Evolutionary conservation across 2,113 vertebrate genomes (phyloP), one percentile per base, ranked within the genome.

Genomic region (Nycticebus coucang): DNA sequence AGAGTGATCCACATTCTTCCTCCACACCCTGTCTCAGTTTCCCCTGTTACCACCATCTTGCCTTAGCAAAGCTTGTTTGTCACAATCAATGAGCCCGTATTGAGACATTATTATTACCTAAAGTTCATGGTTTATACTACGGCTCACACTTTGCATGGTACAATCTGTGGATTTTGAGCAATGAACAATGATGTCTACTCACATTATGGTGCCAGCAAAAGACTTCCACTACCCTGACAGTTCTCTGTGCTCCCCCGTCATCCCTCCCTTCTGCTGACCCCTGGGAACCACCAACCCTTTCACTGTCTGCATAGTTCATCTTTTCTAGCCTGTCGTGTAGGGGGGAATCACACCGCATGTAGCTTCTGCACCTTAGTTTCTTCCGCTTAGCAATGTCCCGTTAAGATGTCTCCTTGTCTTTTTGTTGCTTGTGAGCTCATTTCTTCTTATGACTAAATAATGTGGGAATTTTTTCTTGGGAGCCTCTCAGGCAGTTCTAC

Each of bases 401-500:
- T 50, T 50, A 15, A 30, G 26, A 50, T 10, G 28, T 14, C 74
- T 50, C 41, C 26, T 2, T 50, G 74, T 30, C 26, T 77, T 77
- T 41, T 18, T 77, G 74, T 28, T 30, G 60, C 87, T 55, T 55
- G 60, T 60, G 35, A 0, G 21, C 26, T 41, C 4, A n/a, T 45
- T 30, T 22, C 41, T 60, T 28, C 26, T 5, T 2, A 4, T 24
- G 59, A 50, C 66, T 3, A 8, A 30, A 26, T 18, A 75, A 22
- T 7, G 2, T 19, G 77, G 77, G 71, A 21, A 4, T 4, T 64
- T 14, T 72, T 28, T 7, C 41, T 7, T 5, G 0, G 3, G 33
- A 80, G 17, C 3, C n/a, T 60, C 5, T 53, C 21, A 10, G 28
- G 59, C 1, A 28, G 12, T 8, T 4, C 9, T 0, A 10, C 5